Evolutionary conservation across 2,888 invertebrate species (phyloP), one percentile per base, ranked within the genome.

Genomic region (Drosophila macrospina): DNA sequence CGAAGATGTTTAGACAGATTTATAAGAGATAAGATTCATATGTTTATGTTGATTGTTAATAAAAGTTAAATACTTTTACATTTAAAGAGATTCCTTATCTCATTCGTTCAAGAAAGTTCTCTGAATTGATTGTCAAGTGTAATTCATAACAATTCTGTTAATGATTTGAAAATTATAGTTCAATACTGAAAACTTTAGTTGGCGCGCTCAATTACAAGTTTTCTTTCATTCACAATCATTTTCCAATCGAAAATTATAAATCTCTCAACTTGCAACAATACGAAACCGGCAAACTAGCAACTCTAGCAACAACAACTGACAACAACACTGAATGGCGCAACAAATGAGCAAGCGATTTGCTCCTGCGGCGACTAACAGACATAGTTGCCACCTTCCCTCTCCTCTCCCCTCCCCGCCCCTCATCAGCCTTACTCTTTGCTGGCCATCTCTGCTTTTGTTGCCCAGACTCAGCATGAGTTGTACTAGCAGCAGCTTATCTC

Each of bases 311-410:
- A 1, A 13, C 28, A 28, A 2, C 30, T 20, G 8, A 47, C 16
- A 52, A 16, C 52, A 30, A 20, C 52, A 30, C 5, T 32, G 52
- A 74, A 81, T 86, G 66, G 87, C 52, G 82, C 80, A 80, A 88
- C 82, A 83, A 83, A 83, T 88, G 88, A 77, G 70, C 88, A 73
- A 68, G 80, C 80, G 80, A 82, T 87, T 82, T 87, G 85, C 65
- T 84, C 47, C 63, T 50, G 52, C 37, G 47, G 66, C 72, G 34
- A 20, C 34, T 41, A 26, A 24, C 42, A 32, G 30, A 54, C 52
- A 20, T 34, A 51, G 15, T 13, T 39, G 15, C 13, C 15, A 24
- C 34, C 26, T 13, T 10, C 32, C 7, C 8, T 28, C 4, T 13
- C 11, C 32, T 8, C 8, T 28, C 4, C 5, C 4, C 20, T 10